These are phyloP conservation scores for Azemiops feae DNA, from an alignment of 2,113 vertebrate species.

Conservation along the genomic window DNA sequence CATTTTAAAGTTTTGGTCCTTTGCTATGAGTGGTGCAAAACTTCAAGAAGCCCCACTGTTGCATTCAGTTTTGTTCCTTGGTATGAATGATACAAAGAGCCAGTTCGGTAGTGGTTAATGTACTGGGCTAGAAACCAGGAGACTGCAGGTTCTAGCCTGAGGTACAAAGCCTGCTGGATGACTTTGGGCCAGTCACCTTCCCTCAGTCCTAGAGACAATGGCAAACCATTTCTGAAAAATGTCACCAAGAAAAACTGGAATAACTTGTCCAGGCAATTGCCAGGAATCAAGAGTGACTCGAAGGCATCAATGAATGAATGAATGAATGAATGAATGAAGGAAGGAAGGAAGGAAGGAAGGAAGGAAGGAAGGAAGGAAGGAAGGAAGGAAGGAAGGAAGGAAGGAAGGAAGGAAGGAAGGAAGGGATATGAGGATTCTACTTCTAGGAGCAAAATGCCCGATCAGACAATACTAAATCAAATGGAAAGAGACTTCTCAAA, in stretches of 20 bases:
- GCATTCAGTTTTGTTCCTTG: neutral
- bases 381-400: too few relatives aligned
- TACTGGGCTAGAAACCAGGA: neutral
- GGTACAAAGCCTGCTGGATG: neutral
- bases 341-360: rapidly evolving
- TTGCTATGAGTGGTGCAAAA: neutral
- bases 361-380: too few relatives aligned
- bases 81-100: neutral
- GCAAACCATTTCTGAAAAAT: too few relatives aligned
- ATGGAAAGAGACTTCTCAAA: neutral
- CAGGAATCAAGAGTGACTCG: too few relatives aligned
- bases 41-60: too few relatives aligned
- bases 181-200: too few relatives aligned
- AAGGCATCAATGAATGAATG: too few relatives aligned
- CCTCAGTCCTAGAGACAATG: too few relatives aligned
- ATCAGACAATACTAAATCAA: neutral
- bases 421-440: neutral
- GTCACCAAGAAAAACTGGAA: too few relatives aligned
- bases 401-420: too few relatives aligned
- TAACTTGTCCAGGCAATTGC: too few relatives aligned
- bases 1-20: neutral
- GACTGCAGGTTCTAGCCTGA: neutral
- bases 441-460: neutral
- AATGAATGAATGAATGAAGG: too few relatives aligned
- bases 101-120: neutral